Evolutionary conservation across 2,888 invertebrate genomes (phyloP), one percentile per base, ranked within the genome.

Genomic region (Ariolimax columbianus): DNA sequence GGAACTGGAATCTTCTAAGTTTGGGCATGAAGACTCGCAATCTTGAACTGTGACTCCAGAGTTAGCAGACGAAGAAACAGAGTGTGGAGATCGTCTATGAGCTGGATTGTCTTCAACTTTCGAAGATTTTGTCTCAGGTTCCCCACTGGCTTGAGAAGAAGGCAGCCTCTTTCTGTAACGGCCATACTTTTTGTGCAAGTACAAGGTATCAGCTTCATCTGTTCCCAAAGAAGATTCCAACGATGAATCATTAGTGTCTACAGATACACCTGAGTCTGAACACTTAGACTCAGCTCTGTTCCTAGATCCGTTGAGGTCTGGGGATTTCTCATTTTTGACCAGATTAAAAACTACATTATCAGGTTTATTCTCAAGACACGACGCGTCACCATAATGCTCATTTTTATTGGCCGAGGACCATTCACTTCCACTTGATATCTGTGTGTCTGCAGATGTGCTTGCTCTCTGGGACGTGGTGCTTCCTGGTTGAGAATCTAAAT

Each of bases 161-260:
- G 75, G 83, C 0, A 73, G 40, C 23, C 88, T 82, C 84, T 91
- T 92, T 38, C 91, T 86, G 83, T 91, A 89, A 73, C 87, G 86
- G 70, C 88, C 88, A 83, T 91, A 92, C 78, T 92, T 92, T 85
- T 92, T 92, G 87, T 92, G 92, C 59, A 90, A 89, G 81, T 92
- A 92, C 9, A 47, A 47, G 38, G 86, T 85, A 47, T 79, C 73
- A 59, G 89, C 89, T 30, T 79, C 80, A 40, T 84, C 86, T 14
- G 87, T 88, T 0, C 85, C 88, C 33, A 77, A 87, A 72, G 86
- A 82, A 7, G 85, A 79, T 11, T 83, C 77, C 11, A 87, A 77
- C 19, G 40, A 55, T 0, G 85, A 85, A 73, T 82, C 73, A 43
- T 85, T 86, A 19, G 77, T 68, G 19, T 82, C 84, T 36, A 79